phyloP scores from a whole-genome alignment of 2,888 invertebrate genomes.

The Flabesymbios commensalis region DNA sequence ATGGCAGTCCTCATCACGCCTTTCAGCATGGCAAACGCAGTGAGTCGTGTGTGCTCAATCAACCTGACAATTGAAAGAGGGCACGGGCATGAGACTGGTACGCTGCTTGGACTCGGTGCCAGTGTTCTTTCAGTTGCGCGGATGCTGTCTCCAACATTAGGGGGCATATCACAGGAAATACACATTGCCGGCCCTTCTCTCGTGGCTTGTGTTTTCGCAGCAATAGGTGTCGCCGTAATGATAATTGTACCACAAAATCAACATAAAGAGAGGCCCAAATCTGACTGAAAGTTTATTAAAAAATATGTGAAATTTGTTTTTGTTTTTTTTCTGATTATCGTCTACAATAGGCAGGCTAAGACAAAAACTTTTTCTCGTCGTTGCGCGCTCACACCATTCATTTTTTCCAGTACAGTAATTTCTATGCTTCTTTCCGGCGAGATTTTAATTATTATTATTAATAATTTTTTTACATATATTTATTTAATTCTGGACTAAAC shows the following conservation, averaged over 20 bases:
- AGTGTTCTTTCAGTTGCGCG: slow-evolving; percentile 56
- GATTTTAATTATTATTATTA: no score
- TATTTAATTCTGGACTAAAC: no score
- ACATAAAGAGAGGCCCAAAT: no score
- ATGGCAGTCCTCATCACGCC: slow-evolving; percentile 46
- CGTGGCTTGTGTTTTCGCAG: not conserved
- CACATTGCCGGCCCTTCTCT: not conserved
- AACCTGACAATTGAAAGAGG: slow-evolving; percentile 50
- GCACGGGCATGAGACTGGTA: slow-evolving; percentile 45
- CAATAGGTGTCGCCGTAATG: not conserved
- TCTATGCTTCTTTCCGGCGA: no score
- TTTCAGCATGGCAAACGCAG: slow-evolving; percentile 49
- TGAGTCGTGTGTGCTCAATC: slow-evolving; percentile 50
- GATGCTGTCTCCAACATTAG: slow-evolving; percentile 56
- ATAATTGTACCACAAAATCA: not conserved
- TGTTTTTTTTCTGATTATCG: no score
- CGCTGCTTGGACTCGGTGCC: slow-evolving; percentile 57
- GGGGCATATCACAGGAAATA: slow-evolving; percentile 51
- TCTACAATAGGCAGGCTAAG: no score
- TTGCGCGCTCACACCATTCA: no score
- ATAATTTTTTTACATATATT: no score
- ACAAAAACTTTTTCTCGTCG: no score
- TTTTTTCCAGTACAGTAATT: no score
- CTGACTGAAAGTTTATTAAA: no score
- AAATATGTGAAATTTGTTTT: no score